Evolutionary conservation across 2,888 invertebrate species (phyloP).

Genomic region (Eristalis pertinax): DNA sequence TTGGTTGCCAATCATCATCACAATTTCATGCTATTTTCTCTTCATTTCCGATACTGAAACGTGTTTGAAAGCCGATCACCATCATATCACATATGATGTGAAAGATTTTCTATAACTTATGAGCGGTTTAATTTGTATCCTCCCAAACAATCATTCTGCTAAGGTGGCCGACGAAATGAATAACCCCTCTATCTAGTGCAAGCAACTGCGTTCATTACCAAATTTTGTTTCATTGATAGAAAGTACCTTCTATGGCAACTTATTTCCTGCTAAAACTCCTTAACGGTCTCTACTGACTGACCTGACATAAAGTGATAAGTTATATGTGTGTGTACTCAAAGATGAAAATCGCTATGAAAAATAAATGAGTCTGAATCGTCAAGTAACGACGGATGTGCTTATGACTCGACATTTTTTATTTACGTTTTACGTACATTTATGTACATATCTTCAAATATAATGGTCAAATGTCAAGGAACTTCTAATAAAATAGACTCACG

Average conservation of each 20-base stretch:
- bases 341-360: not conserved
- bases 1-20: too few relatives aligned
- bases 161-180: too few relatives aligned
- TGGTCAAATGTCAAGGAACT: not conserved
- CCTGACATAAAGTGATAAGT: not conserved
- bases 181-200: too few relatives aligned
- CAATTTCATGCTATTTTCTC: not conserved
- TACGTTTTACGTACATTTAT: not conserved
- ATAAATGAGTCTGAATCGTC: not conserved
- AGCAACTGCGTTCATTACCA: too few relatives aligned
- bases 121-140: too few relatives aligned
- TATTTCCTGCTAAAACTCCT: not conserved
- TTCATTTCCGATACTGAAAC: not conserved
- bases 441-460: not conserved
- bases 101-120: too few relatives aligned
- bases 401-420: not conserved
- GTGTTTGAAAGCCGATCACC: not conserved
- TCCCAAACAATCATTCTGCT: too few relatives aligned
- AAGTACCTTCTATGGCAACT: not conserved
- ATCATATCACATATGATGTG: not conserved
- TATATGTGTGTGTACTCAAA: not conserved
- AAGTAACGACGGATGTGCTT: not conserved
- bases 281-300: not conserved
- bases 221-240: too few relatives aligned
- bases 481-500: not conserved